Conservation (phyloP, 2,113 vertebrate species). For the Ascaphus truei region DNA sequence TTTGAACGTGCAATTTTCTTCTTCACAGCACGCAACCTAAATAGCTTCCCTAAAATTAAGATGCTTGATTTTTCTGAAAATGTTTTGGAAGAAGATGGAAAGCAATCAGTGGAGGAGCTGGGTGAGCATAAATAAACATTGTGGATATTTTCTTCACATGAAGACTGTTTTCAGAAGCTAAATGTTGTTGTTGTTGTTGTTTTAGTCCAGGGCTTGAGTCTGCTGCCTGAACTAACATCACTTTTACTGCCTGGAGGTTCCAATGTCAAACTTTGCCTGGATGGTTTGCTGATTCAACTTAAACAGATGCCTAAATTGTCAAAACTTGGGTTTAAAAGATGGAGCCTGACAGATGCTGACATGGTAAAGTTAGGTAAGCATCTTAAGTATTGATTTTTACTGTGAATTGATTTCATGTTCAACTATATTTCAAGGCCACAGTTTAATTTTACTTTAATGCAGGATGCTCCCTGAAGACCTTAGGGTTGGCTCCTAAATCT, state of each 20-base stretch:
- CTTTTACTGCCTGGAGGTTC: constrained; percentile 44
- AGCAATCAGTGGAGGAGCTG: constrained; percentile 36
- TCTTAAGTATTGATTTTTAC: no score
- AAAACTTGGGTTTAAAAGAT: constrained; percentile 47
- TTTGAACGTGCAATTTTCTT: background rate
- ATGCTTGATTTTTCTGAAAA: constrained; percentile 54
- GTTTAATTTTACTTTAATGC: no score
- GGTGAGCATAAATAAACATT: constrained; percentile 39
- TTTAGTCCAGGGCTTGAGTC: constrained; percentile 40
- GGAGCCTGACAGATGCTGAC: constrained; percentile 44
- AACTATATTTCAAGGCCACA: no score
- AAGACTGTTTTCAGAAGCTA: background rate
- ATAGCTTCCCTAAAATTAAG: constrained; percentile 42
- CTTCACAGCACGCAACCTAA: constrained; percentile 46
- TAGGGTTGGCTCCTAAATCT: no score
- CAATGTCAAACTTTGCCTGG: constrained; percentile 10
- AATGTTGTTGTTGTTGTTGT: background rate
- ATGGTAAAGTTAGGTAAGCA: constrained; percentile 44
- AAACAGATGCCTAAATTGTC: constrained; percentile 19
- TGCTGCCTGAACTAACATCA: constrained; percentile 33
- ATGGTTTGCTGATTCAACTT: constrained; percentile 34
- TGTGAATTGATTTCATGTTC: no score
- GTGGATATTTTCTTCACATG: background rate
- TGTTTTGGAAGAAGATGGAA: constrained; percentile 42
- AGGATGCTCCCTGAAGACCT: no score